Conservation (phyloP, 2,113 vertebrate genomes). For the Salminus brasiliensis region DNA sequence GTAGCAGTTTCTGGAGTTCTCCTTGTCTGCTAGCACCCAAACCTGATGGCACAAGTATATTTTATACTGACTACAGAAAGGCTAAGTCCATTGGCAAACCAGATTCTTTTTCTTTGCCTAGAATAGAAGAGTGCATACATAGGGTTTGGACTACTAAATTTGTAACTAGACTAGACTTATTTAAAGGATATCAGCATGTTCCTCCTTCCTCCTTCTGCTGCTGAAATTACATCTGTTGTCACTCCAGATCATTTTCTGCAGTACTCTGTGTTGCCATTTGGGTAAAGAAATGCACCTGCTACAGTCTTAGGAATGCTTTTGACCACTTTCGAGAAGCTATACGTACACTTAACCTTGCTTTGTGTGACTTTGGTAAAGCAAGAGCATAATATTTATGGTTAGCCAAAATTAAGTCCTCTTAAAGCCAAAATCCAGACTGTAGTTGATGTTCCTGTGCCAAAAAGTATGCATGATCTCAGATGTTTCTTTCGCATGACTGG, state of each 20-base stretch:
- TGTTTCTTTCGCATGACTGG: not conserved
- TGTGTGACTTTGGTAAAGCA: not conserved
- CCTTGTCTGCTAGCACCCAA: not conserved
- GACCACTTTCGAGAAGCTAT: not conserved
- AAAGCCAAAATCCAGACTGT: too few species aligned
- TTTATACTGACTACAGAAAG: not conserved
- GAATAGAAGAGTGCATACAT: not conserved
- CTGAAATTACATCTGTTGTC: too few species aligned
- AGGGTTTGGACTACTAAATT: not conserved
- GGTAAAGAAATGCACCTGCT: not conserved
- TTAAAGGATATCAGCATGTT: not conserved
- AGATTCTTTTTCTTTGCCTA: not conserved
- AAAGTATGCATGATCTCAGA: not conserved
- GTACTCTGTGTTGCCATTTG: too few species aligned
- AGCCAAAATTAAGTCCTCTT: not conserved
- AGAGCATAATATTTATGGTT: too few species aligned
- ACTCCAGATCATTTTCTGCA: too few species aligned
- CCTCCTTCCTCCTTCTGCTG: too few species aligned
- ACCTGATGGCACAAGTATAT: not conserved
- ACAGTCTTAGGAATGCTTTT: not conserved
- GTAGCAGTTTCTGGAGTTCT: not conserved
- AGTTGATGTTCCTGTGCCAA: not conserved
- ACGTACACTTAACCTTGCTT: not conserved
- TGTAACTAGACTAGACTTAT: not conserved
- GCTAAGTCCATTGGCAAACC: not conserved